A percentile compares a stretch with the other conserved stretches of the same genome.
Evolutionary conservation across 2,113 vertebrate genomes (phyloP).

Genomic region (Nyctibius bracteatus): DNA sequence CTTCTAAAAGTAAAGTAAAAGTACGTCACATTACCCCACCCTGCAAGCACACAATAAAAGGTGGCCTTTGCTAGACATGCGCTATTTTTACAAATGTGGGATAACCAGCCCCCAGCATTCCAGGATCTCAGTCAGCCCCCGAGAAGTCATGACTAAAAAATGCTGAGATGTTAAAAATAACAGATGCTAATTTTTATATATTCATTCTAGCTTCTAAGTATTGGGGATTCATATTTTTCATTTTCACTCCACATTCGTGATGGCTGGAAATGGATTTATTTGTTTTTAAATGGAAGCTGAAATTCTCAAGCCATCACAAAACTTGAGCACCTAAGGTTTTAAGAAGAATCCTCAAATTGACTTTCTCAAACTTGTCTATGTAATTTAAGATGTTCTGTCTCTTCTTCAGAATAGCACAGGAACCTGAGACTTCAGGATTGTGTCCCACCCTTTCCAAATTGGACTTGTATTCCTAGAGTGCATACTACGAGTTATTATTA

Average conservation of each 20-base stretch:
- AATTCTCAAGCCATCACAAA: not conserved
- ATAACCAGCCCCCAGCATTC: slow-evolving; percentile 16
- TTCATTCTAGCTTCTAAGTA: not conserved
- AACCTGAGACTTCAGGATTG: not conserved
- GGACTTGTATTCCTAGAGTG: not conserved
- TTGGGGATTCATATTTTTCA: not conserved
- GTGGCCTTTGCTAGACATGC: not conserved
- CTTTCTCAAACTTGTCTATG: not conserved
- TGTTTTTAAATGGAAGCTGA: not conserved
- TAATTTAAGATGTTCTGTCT: not conserved
- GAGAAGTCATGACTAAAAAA: slow-evolving; percentile 11
- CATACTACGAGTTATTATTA: too few species aligned
- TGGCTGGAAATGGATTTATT: not conserved
- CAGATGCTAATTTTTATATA: not conserved
- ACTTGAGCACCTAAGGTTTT: not conserved
- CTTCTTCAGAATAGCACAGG: not conserved
- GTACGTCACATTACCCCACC: not conserved
- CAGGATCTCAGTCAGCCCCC: not conserved
- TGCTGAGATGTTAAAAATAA: slow-evolving; percentile 55
- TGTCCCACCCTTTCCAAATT: not conserved
- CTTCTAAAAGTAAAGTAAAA: not conserved
- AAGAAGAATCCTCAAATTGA: not conserved
- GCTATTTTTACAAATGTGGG: slow-evolving; percentile 27
- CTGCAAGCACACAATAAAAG: not conserved
- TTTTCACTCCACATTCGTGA: not conserved